Evolutionary conservation across 1,140 invertebrate species (phyloP), one percentile per base, ranked within the genome.

Genomic region (Calycopis cecrops): DNA sequence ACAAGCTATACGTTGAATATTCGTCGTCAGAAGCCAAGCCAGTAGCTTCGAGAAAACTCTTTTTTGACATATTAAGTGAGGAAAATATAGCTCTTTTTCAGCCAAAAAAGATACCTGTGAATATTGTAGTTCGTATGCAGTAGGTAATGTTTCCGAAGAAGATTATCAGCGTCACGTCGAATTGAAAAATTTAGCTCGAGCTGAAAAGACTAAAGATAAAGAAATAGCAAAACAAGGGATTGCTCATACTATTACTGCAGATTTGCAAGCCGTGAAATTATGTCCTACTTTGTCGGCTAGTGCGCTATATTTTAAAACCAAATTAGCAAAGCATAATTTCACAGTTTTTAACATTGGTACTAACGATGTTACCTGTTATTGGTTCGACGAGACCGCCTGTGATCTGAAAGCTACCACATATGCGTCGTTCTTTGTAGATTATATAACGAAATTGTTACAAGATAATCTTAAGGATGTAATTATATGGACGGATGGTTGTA

Each of bases 91-190:
- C 34, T 4, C 4, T 55, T 3, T 56, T 56, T 40, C 47, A 48
- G 34, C 35, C 28, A n/a, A 56, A 28, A 56, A 56, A 12, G 47
- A 56, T 34, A 17, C 34, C 6, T 50, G 55, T 35, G 55, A 42
- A 9, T 18, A 9, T 35, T 56, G 47, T 14, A 48, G 37, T n/a
- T 34, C 37, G 49, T 35, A 56, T 11, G 50, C 49, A 50, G 35
- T 16, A n/a, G 52, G 54, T 16, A 62, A 66, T 50, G 16, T 66
- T 37, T 52, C 49, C 49, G 54, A 60, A 42, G 64, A 38, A 35
- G 44, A 60, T 37, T 62, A 59, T 55, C n/a, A n/a, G n/a, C n/a
- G n/a, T 52, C 60, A 66, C 55, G 58, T 66, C 16, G 28, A 59
- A 52, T 47, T 0, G 42, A 60, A 64, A 52, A 52, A 57, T 18